Evolutionary conservation across 2,888 invertebrate genomes (phyloP), one percentile per base, ranked within the genome.

Genomic region (Xestia sexstrigata): DNA sequence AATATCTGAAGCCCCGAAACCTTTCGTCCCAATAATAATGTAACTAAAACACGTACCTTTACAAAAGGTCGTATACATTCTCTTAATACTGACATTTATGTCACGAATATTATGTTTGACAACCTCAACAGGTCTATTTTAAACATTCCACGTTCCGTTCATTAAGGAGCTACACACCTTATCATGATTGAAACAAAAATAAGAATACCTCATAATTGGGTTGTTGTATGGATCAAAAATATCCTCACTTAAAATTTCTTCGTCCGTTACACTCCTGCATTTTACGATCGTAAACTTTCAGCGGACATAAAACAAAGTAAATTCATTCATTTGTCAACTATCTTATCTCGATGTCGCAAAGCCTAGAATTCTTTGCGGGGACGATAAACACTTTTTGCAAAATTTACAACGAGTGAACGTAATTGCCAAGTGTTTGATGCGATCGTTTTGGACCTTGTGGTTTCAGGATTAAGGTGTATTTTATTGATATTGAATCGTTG

Each of bases 301-400:
- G 86, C 70, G 72, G 78, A 82, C 74, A 82, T 88, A 87, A 85
- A 76, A 82, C 87, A 82, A 87, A 80, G 84, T 89, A 85, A 90
- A 88, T 89, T 88, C 89, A 84, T 88, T 89, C 88, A 90, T 89
- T 82, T 85, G 85, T 81, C 87, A 84, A 81, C 88, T 90, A 90
- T 92, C 91, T 93, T 93, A 93, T 93, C 91, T 89, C 89, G 77
- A 89, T 83, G 89, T 81, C 86, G 80, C 82, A 93, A 91, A 93
- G 93, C 89, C 88, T 89, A 92, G 90, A 92, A 88, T 92, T 90
- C 91, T 88, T 91, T 91, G 90, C 80, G 78, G 85, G 85, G 88
- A 87, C 83, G 88, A 90, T 89, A 89, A 91, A 88, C 79, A 86
- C 86, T 87, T 89, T 89, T 90, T 88, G 89, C 88, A 85, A 87